A percentile compares a stretch with the other conserved stretches of the same genome.
Conservation (phyloP, 2,888 invertebrate species). For the Polietes domitor region DNA sequence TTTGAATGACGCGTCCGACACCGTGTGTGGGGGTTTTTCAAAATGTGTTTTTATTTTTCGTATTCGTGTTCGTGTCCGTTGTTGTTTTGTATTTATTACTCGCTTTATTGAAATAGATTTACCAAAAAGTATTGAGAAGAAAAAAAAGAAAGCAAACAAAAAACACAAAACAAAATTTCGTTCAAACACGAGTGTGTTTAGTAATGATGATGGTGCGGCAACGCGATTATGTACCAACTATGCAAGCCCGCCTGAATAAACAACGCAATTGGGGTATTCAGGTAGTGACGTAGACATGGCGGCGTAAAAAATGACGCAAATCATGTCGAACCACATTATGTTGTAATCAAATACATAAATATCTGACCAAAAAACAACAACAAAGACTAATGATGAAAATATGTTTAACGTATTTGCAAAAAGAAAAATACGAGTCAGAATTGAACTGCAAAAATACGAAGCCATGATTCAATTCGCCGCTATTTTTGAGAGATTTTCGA, state of each 20-base stretch:
- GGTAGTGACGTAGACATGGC: not conserved
- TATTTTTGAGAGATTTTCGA: too few relatives aligned
- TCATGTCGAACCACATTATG: too few relatives aligned
- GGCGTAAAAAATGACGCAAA: too few relatives aligned
- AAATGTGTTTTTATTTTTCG: not conserved
- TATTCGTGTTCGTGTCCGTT: not conserved
- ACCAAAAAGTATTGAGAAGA: conserved; percentile 30
- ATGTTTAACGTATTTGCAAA: too few relatives aligned
- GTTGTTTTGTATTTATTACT: conserved; percentile 29
- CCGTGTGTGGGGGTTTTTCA: conserved; percentile 45
- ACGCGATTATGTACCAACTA: not conserved
- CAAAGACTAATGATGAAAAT: too few relatives aligned
- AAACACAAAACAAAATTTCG: conserved; percentile 33
- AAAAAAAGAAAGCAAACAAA: not conserved
- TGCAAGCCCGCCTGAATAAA: conserved; percentile 32
- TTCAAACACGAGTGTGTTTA: too few relatives aligned
- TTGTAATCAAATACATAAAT: too few relatives aligned
- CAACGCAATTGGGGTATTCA: not conserved
- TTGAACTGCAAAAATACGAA: too few relatives aligned
- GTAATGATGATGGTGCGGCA: conserved; percentile 1
- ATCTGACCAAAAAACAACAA: too few relatives aligned
- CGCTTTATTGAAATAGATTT: conserved; percentile 35
- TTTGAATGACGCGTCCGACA: conserved; percentile 7
- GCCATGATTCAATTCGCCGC: too few relatives aligned
- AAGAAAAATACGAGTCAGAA: too few relatives aligned